Conservation (phyloP, 2,888 invertebrate genomes). For the Ichneumon xanthorius region DNA sequence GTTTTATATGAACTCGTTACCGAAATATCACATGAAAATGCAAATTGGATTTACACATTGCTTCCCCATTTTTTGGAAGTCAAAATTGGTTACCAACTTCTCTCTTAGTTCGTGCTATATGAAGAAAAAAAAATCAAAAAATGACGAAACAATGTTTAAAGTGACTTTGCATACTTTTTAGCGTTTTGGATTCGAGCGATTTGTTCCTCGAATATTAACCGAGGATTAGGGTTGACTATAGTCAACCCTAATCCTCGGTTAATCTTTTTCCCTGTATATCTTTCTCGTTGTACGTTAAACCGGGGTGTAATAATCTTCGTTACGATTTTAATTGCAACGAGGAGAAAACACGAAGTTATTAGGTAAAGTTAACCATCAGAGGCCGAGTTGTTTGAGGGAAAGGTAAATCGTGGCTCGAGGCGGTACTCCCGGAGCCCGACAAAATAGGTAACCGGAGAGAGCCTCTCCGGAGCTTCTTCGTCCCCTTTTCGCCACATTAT, state of each 20-base stretch:
- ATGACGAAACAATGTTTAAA: neutral
- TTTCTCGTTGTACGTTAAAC: neutral
- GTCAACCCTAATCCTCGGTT: neutral
- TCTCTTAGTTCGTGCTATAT: neutral
- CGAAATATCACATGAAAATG: no score
- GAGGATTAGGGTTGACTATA: no score
- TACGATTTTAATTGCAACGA: conserved; percentile 62
- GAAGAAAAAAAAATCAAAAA: neutral
- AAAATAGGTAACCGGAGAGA: conserved; percentile 55
- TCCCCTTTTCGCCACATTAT: conserved; percentile 29
- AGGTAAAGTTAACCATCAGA: conserved; percentile 62
- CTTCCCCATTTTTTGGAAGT: no score
- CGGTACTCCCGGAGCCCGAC: conserved; percentile 39
- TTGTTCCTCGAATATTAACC: neutral
- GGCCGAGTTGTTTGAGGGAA: conserved; percentile 62
- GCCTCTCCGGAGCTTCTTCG: conserved; percentile 42
- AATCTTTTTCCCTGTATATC: neutral
- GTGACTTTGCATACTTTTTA: neutral
- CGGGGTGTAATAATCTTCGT: conserved; percentile 63
- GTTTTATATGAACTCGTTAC: no score
- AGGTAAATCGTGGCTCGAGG: conserved; percentile 64
- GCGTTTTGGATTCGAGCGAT: neutral
- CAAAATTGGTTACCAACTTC: no score
- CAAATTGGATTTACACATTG: no score
- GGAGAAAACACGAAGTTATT: conserved; percentile 66